Evolutionary conservation across 2,113 vertebrate species (phyloP).

Genomic region (Polyodon spathula): DNA sequence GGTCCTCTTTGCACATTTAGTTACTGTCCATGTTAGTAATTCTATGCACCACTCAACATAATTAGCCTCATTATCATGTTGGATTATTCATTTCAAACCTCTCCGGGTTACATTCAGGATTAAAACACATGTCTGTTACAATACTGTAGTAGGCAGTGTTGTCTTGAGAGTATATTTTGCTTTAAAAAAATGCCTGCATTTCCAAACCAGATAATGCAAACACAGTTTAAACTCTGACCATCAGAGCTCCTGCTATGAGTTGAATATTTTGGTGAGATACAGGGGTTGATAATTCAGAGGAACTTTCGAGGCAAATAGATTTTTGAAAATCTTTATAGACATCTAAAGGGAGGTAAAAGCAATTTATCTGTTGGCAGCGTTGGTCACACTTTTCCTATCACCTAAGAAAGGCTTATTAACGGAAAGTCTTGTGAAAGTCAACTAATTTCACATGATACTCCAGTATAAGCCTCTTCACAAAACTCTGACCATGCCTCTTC

Average conservation of each 20-base stretch:
- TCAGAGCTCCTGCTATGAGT: not conserved
- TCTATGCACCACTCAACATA: slow-evolving; percentile 6
- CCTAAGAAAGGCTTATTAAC: not conserved
- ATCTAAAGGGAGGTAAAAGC: slow-evolving; percentile 6
- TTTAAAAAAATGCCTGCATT: not conserved
- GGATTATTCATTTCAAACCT: no score
- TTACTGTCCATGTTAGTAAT: slow-evolving; percentile 4
- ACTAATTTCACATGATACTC: not conserved
- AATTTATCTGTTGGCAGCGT: not conserved
- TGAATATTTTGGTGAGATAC: not conserved
- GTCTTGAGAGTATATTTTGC: no score
- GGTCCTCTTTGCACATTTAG: slow-evolving; percentile 3
- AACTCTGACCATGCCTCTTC: not conserved
- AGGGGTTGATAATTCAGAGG: not conserved
- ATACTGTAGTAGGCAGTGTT: no score
- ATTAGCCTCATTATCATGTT: not conserved
- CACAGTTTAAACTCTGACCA: not conserved
- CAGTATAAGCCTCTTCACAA: not conserved
- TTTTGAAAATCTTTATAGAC: slow-evolving; percentile 1
- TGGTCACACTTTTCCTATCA: not conserved
- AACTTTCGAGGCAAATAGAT: not conserved
- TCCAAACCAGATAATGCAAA: no score
- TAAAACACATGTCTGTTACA: no score
- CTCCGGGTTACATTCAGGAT: no score
- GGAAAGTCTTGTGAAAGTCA: not conserved